Base-by-base conservation (phyloP, 2,888 invertebrate species). In the Drosophila nr. fundita region DNA sequence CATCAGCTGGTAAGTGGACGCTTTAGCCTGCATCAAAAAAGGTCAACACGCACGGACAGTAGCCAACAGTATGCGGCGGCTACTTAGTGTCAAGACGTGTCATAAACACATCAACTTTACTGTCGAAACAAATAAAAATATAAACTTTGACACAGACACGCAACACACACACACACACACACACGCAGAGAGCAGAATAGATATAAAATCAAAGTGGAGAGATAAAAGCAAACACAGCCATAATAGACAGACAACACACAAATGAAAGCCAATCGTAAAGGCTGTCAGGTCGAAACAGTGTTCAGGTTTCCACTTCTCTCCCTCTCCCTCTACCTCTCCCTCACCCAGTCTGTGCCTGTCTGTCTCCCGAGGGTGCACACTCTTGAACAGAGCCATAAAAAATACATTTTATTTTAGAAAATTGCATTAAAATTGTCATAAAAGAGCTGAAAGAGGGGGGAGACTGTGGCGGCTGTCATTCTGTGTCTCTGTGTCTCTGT, bases 21-120 rank as follows among this genome's bases (percentile, higher is more conserved):
- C 76, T 78, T 50, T 73, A 75, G 62, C 73, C 75, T 53, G 59
- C 29, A 86, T 68, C 76, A 82, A 87, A 84, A 89, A 84, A 89
- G 90, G 90, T 87, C 90, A 84, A 87, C 58, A 59, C 54, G 72
- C 55, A 63, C 57, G 66, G 85, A 71, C 83, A 89, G 87, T 76
- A 87, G 89, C 71, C 87, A 68, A n/a, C 15, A 68, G 74, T 68
- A 78, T 66, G 68, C 71, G 59, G 78, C 78, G 76, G 85, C 79
- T 90, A 87, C 90, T 87, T 90, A 89, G 80, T 87, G 90, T 90
- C 90, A 89, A 87, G 89, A 76, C 78, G 78, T 87, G 87, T 89
- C 90, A 87, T 87, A 89, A 86, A 90, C 88, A 90, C 90, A 90
- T 87, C 87, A 87, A 87, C 68, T 87, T 89, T 83, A 89, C 83